Conservation (phyloP, 2,888 invertebrate species). For the Chrysolina oricalcia region DNA sequence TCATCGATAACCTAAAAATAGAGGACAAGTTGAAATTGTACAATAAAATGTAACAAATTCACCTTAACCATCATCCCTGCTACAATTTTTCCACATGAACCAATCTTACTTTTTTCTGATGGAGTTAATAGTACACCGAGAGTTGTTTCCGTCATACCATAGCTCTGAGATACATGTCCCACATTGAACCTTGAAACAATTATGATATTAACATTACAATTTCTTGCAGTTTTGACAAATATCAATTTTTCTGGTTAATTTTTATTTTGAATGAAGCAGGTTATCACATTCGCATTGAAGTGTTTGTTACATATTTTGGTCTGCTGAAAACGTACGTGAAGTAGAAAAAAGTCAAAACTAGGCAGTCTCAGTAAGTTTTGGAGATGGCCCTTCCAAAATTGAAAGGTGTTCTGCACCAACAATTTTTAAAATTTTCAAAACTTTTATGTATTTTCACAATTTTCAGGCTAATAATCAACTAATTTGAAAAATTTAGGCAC, state of each 20-base stretch:
- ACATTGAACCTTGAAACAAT: constrained; percentile 55
- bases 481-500: no score
- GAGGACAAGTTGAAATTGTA: not conserved
- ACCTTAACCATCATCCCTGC: constrained; percentile 80
- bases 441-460: no score
- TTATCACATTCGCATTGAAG: no score
- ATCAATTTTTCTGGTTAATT: not conserved
- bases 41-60: not conserved
- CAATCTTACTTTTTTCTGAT: constrained; percentile 71
- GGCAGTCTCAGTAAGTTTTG: no score
- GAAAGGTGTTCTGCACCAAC: no score
- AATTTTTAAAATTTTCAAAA: no score
- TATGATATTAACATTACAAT: not conserved
- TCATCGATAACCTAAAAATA: constrained; percentile 74
- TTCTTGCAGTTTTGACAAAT: not conserved
- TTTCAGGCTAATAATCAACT: no score
- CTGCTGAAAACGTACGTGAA: no score
- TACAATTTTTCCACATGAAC: constrained; percentile 81
- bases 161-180: constrained; percentile 75
- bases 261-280: not conserved
- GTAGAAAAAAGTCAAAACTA: no score
- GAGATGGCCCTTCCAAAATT: no score
- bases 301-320: no score
- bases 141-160: constrained; percentile 88
- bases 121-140: constrained; percentile 73